These are phyloP conservation scores for Dorcus parallelipipedus DNA, from an alignment of 2,888 invertebrate genomes.

Conservation along the genomic window DNA sequence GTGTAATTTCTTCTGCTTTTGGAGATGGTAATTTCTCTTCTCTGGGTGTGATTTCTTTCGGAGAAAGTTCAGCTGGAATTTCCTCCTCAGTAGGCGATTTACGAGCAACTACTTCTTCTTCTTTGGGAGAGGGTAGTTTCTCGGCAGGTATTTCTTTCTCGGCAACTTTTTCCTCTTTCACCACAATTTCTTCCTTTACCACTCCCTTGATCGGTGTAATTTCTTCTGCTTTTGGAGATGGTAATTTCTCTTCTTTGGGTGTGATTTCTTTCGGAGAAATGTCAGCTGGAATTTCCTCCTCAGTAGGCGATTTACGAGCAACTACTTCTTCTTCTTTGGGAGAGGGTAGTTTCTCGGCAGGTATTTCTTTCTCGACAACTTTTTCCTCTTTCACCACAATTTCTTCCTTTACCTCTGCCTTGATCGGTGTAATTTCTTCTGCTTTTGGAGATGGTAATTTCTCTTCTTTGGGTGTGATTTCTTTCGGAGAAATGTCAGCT, in stretches of 20 bases:
- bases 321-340: neutral
- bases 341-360: constrained; percentile 1
- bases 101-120: neutral
- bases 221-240: neutral
- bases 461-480: too few species aligned
- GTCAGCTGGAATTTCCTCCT: neutral
- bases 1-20: neutral
- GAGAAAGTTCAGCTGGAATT: constrained; percentile 5
- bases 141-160: constrained; percentile 8
- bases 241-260: constrained; percentile 3
- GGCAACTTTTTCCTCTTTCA: neutral
- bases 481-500: too few species aligned
- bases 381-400: too few species aligned
- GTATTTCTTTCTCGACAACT: constrained; percentile 2
- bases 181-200: neutral
- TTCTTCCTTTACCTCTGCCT: too few species aligned
- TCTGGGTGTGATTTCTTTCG: constrained; percentile 1
- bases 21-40: neutral
- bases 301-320: neutral
- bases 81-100: constrained; percentile 5
- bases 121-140: constrained; percentile 7
- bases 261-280: too few species aligned
- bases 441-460: neutral
- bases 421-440: neutral
- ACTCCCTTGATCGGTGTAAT: neutral